These are phyloP conservation scores for Pseudochirops corinnae DNA, from an alignment of 2,797 vertebrate genomes.

Conservation along the genomic window DNA sequence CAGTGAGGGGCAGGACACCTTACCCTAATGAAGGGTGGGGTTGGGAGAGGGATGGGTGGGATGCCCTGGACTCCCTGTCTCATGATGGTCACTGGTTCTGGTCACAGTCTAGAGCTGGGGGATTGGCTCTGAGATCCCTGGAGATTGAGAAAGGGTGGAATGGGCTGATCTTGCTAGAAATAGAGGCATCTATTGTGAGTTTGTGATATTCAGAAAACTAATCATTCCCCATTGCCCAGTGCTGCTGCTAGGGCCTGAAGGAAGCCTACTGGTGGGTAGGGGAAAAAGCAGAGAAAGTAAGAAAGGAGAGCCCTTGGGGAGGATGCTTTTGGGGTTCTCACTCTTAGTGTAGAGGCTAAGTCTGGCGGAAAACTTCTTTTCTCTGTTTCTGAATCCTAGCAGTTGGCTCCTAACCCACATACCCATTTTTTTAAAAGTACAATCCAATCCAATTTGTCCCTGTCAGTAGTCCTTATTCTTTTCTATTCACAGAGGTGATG, in stretches of 20 bases:
- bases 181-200: not conserved
- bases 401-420: not conserved
- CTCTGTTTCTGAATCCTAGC: not conserved
- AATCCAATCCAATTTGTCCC: not conserved
- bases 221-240: not conserved
- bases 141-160: not conserved
- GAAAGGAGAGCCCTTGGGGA: not conserved
- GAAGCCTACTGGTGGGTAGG: not conserved
- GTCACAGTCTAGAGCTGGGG: constrained; percentile 40
- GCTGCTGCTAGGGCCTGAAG: constrained; percentile 25
- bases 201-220: not conserved
- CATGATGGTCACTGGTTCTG: constrained; percentile 15
- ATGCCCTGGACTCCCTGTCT: constrained; percentile 45
- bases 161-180: constrained; percentile 33
- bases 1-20: not conserved
- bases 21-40: constrained; percentile 7
- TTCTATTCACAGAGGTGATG: not conserved
- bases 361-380: not conserved
- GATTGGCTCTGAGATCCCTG: constrained; percentile 26
- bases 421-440: not conserved
- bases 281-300: not conserved
- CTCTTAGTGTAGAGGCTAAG: not conserved
- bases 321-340: not conserved
- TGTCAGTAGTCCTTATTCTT: not conserved
- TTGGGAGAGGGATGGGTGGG: not conserved